phyloP scores from a whole-genome alignment of 2,113 vertebrate species.

The Oxyruncus cristatus region DNA sequence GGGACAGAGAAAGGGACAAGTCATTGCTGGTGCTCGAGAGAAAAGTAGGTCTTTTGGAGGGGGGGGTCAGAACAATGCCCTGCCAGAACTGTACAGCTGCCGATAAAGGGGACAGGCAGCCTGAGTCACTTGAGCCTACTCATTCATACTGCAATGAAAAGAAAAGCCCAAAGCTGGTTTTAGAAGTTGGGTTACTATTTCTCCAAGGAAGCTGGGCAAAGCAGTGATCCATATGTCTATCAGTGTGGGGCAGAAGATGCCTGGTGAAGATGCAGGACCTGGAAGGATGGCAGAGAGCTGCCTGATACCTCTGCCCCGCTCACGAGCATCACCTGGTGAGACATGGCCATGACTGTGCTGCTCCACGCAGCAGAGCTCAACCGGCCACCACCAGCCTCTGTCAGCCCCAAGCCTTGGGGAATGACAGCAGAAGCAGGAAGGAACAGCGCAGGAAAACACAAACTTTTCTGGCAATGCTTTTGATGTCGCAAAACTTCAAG shows the following conservation, averaged over 20 bases:
- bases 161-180: neutral
- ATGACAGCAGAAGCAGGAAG: neutral
- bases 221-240: accelerated
- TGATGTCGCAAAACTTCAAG: neutral
- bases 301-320: neutral
- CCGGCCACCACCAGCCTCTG: accelerated
- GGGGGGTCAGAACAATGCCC: neutral
- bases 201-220: neutral
- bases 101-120: neutral
- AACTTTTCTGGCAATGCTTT: neutral
- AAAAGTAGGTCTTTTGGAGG: neutral
- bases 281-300: accelerated
- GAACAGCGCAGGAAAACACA: neutral
- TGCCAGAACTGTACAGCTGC: neutral
- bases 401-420: accelerated
- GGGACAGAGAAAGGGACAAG: neutral
- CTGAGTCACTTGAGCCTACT: neutral
- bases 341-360: accelerated
- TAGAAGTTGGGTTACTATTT: neutral
- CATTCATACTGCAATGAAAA: neutral
- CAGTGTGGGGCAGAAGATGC: accelerated
- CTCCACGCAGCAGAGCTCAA: neutral
- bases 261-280: accelerated
- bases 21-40: neutral
- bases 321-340: accelerated